phyloP scores from a whole-genome alignment of 2,888 invertebrate genomes.

The Tromatobia lineatoria region DNA sequence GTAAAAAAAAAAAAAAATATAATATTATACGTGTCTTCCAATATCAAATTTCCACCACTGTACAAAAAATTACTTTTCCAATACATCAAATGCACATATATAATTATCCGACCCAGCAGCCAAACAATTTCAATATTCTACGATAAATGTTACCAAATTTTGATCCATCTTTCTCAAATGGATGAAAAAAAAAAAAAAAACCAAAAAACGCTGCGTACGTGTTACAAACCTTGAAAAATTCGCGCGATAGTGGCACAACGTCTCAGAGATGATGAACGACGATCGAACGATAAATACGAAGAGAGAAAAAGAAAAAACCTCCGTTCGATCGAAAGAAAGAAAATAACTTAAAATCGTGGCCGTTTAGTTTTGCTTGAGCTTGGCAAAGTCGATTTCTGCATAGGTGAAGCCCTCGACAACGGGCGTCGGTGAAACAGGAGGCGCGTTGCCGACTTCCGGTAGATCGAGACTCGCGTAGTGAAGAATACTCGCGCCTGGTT shows the following conservation, averaged over 20 bases:
- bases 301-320: constrained; percentile 9
- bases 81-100: no score
- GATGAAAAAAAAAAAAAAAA: background rate
- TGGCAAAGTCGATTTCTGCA: constrained; percentile 93
- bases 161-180: no score
- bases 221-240: background rate
- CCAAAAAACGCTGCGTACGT: background rate
- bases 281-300: constrained; percentile 2
- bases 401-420: constrained; percentile 87
- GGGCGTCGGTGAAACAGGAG: constrained; percentile 83
- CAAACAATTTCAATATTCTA: no score
- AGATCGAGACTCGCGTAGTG: constrained; percentile 90
- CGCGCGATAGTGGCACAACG: background rate
- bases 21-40: no score
- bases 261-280: background rate
- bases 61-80: no score
- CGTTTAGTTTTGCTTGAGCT: constrained; percentile 84
- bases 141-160: no score
- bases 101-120: no score
- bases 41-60: no score
- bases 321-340: constrained; percentile 8
- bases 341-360: background rate
- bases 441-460: constrained; percentile 83
- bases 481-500: constrained; percentile 83
- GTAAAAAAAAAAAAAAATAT: no score